Base-by-base conservation (phyloP, 1,140 invertebrate genomes). In the Phocides pigmalion region DNA sequence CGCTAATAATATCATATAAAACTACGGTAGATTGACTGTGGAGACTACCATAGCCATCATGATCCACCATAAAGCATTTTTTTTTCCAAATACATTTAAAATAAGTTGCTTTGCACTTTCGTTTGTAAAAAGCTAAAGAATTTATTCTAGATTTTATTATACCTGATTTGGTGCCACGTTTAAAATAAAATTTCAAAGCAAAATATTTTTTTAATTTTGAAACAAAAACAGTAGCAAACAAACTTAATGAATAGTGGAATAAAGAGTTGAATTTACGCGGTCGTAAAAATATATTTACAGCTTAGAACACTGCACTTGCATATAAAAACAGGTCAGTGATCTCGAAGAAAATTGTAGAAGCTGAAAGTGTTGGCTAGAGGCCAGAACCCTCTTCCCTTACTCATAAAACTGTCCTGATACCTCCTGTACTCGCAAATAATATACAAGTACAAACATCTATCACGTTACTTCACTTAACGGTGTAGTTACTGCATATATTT, bases 291-390 rank as follows among this genome's bases (percentile, higher is more conserved):
- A 32, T 58, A 58, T 58, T 44, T 58, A 58, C 54, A 46, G 39
- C 22, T 58, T 35, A 59, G 42, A 59, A 59, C 41, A 46, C 56
- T 25, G n/a, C 25, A 35, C 41, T 46, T 59, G 42, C 41, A 50
- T 62, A 62, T 56, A 64, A 58, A 68, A 68, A 37, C 49, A 32
- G 42, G 51, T 47, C 56, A 59, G 35, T 50, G 42, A 56, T 65
- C 56, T 46, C 17, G 54, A 35, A 22, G 32, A 49, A 56, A 64
- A 64, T 44, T 35, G 50, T 53, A 54, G 25, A 66, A 66, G 56
- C 35, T 47, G 58, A 64, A 53, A 54, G 20, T 50, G 12, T 69
- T 69, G 67, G 67, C 67, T 28, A 8, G 4, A n/a, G 20, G 41
- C 67, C 67, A 69, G 44, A 62, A 44, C 35, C 16, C 46, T 49